These are phyloP conservation scores for Sarcophaga peregrina DNA, from an alignment of 1,140 invertebrate species.

Conservation along the genomic window DNA sequence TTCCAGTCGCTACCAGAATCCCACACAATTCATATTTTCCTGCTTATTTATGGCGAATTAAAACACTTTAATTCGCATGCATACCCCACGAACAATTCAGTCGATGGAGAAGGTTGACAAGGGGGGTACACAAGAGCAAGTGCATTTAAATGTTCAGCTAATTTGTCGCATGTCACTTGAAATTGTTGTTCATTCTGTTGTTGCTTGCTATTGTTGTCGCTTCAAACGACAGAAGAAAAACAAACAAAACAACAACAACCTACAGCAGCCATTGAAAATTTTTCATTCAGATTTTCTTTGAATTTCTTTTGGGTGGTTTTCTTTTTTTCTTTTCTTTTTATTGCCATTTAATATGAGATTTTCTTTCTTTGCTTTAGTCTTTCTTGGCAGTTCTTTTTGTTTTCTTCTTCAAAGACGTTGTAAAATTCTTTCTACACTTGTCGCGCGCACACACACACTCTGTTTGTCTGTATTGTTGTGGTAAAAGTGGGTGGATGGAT, in stretches of 20 bases:
- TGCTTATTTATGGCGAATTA: too few species aligned
- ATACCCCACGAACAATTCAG: too few species aligned
- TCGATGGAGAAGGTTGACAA: too few species aligned
- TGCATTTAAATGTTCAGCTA: background rate
- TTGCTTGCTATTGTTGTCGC: background rate
- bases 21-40: too few species aligned
- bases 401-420: background rate
- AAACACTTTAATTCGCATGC: too few species aligned
- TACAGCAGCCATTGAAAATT: background rate
- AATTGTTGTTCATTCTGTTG: slow-evolving; percentile 7
- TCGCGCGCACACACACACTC: background rate
- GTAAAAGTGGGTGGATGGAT: background rate
- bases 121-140: too few species aligned
- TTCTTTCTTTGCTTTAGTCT: background rate
- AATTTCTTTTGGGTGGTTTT: too few species aligned
- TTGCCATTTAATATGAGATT: background rate
- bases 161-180: slow-evolving; percentile 24
- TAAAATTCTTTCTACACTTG: background rate
- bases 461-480: background rate
- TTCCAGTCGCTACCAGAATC: too few species aligned
- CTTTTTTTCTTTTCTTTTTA: too few species aligned
- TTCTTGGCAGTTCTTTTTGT: background rate
- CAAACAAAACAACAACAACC: background rate
- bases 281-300: background rate
- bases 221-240: background rate